Evolutionary conservation across 2,113 vertebrate genomes (phyloP).

Genomic region (Sylvia atricapilla): DNA sequence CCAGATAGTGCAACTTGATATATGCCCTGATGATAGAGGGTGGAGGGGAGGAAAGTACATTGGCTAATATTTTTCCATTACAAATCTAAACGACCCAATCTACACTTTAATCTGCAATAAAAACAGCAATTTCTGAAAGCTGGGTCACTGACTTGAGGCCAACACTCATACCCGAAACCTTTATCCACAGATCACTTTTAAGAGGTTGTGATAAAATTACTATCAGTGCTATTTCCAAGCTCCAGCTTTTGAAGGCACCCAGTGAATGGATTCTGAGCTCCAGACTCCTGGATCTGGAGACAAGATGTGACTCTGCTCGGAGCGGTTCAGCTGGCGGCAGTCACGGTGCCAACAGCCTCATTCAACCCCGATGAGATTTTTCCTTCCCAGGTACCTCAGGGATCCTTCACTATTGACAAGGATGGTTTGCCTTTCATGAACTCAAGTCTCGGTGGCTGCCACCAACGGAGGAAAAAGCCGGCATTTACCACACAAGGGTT

Average conservation of each 20-base stretch:
- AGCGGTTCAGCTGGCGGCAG: background rate
- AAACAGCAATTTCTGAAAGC: conserved; percentile 5
- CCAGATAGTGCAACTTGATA: conserved; percentile 63
- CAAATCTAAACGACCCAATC: conserved; percentile 48
- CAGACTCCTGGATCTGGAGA: background rate
- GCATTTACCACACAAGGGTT: conserved; percentile 55
- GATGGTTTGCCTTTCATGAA: conserved; percentile 54
- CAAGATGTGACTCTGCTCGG: background rate
- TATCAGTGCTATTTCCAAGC: background rate
- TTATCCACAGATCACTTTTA: background rate
- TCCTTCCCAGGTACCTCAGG: conserved; percentile 32
- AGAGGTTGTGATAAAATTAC: background rate
- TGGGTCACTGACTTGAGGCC: background rate
- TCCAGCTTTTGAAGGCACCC: conserved; percentile 9
- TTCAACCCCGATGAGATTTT: conserved; percentile 15
- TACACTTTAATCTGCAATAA: conserved; percentile 41
- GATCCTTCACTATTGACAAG: background rate
- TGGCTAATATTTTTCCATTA: conserved; percentile 75
- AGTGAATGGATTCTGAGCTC: background rate
- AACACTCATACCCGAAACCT: conserved; percentile 10
- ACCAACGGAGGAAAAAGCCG: conserved; percentile 21
- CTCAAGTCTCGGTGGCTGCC: conserved; percentile 1
- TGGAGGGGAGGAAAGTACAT: conserved; percentile 50
- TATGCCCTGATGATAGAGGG: conserved; percentile 64
- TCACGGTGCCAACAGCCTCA: conserved; percentile 29